Conservation (phyloP, 30 jellyfish, hydroid and myxozoan genomes). For the Hydractinia echinata region DNA sequence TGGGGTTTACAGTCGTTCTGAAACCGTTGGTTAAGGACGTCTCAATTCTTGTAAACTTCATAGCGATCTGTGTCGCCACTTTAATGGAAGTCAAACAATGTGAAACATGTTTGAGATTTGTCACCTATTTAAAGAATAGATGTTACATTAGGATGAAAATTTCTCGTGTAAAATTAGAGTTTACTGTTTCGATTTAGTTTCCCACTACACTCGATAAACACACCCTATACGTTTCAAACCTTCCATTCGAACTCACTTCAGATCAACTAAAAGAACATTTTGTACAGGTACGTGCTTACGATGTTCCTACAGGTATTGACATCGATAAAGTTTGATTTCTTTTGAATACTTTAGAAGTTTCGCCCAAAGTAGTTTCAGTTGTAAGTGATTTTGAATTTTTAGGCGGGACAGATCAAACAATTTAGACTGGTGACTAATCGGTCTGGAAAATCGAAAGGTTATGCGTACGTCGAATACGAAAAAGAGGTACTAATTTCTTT, state of each 20-base stretch:
- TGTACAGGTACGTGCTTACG: constrained; percentile 33
- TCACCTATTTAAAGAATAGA: too few relatives aligned
- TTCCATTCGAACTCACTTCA: constrained; percentile 65
- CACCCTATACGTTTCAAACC: constrained; percentile 86
- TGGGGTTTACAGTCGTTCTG: too few relatives aligned
- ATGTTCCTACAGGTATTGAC: too few relatives aligned
- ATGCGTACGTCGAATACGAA: constrained; percentile 74
- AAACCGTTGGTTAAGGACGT: too few relatives aligned
- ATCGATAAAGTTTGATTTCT: too few relatives aligned
- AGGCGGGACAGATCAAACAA: constrained; percentile 82
- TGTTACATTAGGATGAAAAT: too few relatives aligned
- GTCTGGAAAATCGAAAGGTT: constrained; percentile 94
- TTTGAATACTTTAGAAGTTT: neutral
- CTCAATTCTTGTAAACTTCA: too few relatives aligned
- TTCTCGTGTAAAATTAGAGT: too few relatives aligned
- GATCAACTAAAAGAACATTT: constrained; percentile 73
- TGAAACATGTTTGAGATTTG: too few relatives aligned
- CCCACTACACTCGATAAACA: constrained; percentile 63
- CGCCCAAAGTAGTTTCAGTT: too few relatives aligned
- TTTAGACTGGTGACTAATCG: constrained; percentile 92
- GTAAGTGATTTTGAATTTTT: neutral
- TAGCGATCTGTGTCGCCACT: too few relatives aligned
- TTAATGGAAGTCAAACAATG: too few relatives aligned
- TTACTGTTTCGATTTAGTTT: constrained; percentile 37
- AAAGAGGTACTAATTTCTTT: constrained; percentile 55